Evolutionary conservation across 2,113 vertebrate genomes (phyloP).

Genomic region (Ptilorrhoa leucosticta): DNA sequence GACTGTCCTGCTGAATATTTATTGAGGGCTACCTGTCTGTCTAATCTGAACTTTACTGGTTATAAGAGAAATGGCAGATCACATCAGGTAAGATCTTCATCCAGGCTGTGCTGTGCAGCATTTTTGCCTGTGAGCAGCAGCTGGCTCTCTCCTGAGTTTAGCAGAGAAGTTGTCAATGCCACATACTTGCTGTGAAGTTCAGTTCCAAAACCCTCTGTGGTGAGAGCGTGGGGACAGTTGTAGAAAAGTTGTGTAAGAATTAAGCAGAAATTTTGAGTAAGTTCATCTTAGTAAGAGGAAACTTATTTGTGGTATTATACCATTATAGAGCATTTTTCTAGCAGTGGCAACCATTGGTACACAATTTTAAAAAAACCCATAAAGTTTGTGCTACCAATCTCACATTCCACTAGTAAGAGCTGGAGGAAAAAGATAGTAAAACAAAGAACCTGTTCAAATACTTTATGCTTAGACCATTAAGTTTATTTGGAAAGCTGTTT

Average conservation of each 20-base stretch:
- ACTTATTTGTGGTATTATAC: not conserved
- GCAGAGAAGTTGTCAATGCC: not conserved
- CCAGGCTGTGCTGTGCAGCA: not conserved
- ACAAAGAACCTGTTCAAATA: not conserved
- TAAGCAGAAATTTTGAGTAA: not conserved
- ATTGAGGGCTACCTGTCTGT: not conserved
- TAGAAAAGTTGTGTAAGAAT: not conserved
- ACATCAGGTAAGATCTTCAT: not conserved
- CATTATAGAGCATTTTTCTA: not conserved
- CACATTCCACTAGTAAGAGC: rapidly evolving
- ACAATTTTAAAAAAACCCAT: not conserved
- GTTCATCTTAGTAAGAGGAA: not conserved
- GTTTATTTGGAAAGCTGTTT: not conserved
- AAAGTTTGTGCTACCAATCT: not conserved
- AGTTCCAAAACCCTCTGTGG: not conserved
- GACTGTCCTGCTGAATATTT: not conserved
- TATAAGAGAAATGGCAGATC: not conserved
- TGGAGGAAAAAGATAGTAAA: not conserved
- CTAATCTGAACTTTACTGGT: not conserved
- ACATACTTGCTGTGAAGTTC: not conserved
- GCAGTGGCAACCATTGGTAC: not conserved
- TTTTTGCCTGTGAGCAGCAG: not conserved
- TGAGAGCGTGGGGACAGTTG: rapidly evolving
- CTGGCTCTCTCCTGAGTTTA: not conserved
- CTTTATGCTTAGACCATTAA: not conserved